Percentiles rank a stretch among this genome's conserved stretches.
These are phyloP conservation scores for Saccopteryx bilineata DNA, from an alignment of 2,113 vertebrate genomes.

Conservation along the genomic window DNA sequence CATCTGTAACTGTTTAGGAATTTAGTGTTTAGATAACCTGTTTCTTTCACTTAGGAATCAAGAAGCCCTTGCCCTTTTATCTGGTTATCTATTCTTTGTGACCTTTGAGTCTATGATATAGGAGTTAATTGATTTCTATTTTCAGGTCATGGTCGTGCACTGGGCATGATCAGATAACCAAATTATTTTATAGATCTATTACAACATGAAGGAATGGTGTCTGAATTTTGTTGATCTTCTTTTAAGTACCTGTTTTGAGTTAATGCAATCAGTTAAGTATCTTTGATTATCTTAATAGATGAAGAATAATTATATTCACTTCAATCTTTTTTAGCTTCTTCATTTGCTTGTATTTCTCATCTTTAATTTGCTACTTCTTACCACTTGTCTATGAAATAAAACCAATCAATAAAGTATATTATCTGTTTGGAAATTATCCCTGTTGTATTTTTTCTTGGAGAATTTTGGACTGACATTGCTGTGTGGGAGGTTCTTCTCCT, in stretches of 20 bases:
- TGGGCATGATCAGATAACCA: neutral
- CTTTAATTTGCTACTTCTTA: neutral
- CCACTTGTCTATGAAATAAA: neutral
- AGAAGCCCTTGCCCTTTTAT: neutral
- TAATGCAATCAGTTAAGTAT: neutral
- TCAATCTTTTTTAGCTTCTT: neutral
- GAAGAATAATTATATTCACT: constrained; percentile 6
- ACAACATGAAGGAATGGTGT: neutral
- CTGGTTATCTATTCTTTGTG: constrained; percentile 47
- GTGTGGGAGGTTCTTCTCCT: neutral
- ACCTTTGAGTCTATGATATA: constrained; percentile 41
- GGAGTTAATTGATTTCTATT: constrained; percentile 47
- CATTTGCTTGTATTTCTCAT: constrained; percentile 8
- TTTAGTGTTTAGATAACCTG: neutral
- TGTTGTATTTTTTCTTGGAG: constrained; percentile 28
- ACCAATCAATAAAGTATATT: neutral
- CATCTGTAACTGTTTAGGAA: neutral
- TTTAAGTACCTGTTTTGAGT: constrained; percentile 51
- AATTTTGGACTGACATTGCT: neutral
- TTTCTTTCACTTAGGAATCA: constrained; percentile 4
- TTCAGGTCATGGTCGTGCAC: neutral
- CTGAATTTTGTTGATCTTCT: constrained; percentile 41
- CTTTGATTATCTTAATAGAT: constrained; percentile 37
- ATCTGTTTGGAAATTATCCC: constrained; percentile 19
- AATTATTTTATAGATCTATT: constrained; percentile 8